Evolutionary conservation across 92 coral and sea anemone genomes (phyloP), one percentile per base, ranked within the genome.

Genomic region (Phenganax stokvisi): DNA sequence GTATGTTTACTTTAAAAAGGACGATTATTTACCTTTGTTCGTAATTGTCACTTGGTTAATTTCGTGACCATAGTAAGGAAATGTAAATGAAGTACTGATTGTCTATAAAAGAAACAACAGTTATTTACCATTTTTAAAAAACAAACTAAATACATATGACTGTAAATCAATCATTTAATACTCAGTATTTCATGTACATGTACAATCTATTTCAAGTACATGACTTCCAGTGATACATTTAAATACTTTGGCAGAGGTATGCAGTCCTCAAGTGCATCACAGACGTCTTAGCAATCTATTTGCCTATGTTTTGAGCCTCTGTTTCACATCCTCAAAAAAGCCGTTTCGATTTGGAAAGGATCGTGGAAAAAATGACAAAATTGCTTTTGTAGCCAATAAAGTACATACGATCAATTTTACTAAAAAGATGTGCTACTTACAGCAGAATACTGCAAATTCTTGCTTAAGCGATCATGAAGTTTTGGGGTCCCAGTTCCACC

Each of bases 11-110:
- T 20, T 13, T 17, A 65, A 10, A 51, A 28, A 72, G 5, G 54
- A 61, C 10, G 10, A 61, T 12, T 44, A 25, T 37, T 13, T 81
- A 91, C 96, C 96, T 80, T 89, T 91, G 12, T 88, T 85, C 9
- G 96, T 86, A 5, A 91, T 67, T 20, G 87, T 83, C 6, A 80
- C 81, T 64, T 87, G 81, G 58, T 86, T 81, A 72, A 89, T 82
- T 10, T 76, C 81, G 69, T 91, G 96, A 56, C 96, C 96, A 77
- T 91, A 91, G 84, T 84, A 91, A 51, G 90, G 92, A 57, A 91
- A 91, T 74, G 76, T 84, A 70, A 91, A 91, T 56, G 65, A 56
- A 57, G 64, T 75, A 20, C 17, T 25, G 53, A 75, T 54, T 6
- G 80, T 75, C 80, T 75, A 58, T n/a, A 54, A 12, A 75, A 54